These are phyloP conservation scores for Phalacrocorax aristotelis DNA, from an alignment of 2,113 vertebrate genomes.

Conservation along the genomic window DNA sequence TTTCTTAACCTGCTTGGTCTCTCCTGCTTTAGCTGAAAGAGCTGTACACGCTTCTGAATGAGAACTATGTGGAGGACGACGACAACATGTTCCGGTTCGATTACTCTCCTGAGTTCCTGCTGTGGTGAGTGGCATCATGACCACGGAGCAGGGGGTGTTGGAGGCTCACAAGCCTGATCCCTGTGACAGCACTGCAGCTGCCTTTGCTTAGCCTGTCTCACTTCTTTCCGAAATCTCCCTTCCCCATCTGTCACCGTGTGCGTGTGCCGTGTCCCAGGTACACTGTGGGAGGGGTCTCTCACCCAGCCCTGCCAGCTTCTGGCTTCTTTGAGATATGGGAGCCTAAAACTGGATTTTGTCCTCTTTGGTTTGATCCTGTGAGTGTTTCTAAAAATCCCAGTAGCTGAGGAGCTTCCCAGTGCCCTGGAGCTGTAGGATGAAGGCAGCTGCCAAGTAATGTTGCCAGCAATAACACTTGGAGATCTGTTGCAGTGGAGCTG, in stretches of 20 bases:
- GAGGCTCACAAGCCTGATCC: neutral
- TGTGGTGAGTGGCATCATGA: constrained; percentile 83
- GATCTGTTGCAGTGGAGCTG: neutral
- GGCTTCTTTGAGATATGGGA: neutral
- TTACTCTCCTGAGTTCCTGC: constrained; percentile 96
- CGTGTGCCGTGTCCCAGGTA: neutral
- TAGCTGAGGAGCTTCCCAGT: neutral
- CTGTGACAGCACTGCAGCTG: neutral
- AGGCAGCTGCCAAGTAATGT: neutral
- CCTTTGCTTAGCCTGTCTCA: neutral
- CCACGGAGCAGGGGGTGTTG: neutral
- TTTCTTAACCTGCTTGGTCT: neutral
- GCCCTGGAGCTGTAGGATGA: neutral
- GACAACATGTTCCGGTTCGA: constrained; percentile 99
- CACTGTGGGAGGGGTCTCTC: neutral
- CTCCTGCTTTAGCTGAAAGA: constrained; percentile 87
- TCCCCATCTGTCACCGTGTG: neutral
- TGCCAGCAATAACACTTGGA: neutral
- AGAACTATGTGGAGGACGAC: constrained; percentile 98
- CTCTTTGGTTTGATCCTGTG: neutral
- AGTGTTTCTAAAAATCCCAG: neutral
- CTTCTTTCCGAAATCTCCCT: neutral
- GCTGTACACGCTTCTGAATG: constrained; percentile 95
- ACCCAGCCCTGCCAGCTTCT: neutral
- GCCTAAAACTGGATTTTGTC: neutral